Evolutionary conservation across 2,797 vertebrate species (phyloP).

Genomic region (Gymnocypris eckloni): DNA sequence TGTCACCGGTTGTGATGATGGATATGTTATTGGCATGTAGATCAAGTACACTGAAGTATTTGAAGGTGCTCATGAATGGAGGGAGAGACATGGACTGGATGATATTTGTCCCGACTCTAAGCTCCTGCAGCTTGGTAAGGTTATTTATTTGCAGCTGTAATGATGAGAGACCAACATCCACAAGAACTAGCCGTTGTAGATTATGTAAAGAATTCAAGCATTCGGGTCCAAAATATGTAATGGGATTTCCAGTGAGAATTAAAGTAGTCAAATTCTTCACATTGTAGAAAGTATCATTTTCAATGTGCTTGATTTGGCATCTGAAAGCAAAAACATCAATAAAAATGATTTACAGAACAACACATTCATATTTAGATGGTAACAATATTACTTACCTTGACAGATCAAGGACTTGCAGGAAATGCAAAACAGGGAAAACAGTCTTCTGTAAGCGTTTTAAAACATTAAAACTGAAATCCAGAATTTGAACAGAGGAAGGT

Average conservation of each 20-base stretch:
- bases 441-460: neutral
- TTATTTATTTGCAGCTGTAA: slow-evolving; percentile 75
- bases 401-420: neutral
- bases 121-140: slow-evolving; percentile 71
- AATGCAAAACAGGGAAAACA: neutral
- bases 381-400: neutral
- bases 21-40: slow-evolving; percentile 77
- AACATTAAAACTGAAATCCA: slow-evolving; percentile 38
- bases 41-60: slow-evolving; percentile 70
- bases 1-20: slow-evolving; percentile 67
- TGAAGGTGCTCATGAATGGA: slow-evolving; percentile 70
- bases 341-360: neutral
- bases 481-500: neutral
- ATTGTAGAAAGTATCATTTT: slow-evolving; percentile 74
- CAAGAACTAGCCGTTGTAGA: slow-evolving; percentile 71
- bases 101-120: slow-evolving; percentile 77
- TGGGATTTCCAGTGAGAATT: slow-evolving; percentile 78
- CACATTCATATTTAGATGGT: neutral
- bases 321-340: slow-evolving; percentile 37
- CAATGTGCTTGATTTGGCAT: slow-evolving; percentile 69
- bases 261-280: slow-evolving; percentile 70
- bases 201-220: slow-evolving; percentile 70
- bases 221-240: slow-evolving; percentile 59
- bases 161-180: slow-evolving; percentile 70
- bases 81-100: slow-evolving; percentile 76